phyloP scores from a whole-genome alignment of 2,888 invertebrate species.

The Drosophila paranaensis region DNA sequence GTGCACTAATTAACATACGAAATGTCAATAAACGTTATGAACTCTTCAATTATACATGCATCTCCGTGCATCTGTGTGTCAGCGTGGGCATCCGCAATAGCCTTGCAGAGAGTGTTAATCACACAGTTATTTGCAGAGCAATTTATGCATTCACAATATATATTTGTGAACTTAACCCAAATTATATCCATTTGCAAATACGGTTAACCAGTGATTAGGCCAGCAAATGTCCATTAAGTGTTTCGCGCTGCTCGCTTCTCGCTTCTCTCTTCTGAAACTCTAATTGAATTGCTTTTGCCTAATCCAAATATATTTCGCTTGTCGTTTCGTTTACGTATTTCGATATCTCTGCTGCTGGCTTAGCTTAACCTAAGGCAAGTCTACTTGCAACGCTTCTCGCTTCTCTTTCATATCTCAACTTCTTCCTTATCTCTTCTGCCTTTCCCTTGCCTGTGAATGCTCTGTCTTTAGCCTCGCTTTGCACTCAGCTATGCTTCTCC shows the following conservation, averaged over 20 bases:
- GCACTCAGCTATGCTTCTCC: too few species aligned
- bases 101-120: constrained; percentile 4
- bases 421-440: neutral
- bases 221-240: neutral
- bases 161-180: neutral
- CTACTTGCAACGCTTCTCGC: neutral
- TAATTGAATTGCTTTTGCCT: neutral
- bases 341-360: too few species aligned
- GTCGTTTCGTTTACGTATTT: neutral
- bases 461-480: too few species aligned
- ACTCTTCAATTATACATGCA: constrained; percentile 12
- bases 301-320: neutral
- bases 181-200: neutral
- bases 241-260: too few species aligned
- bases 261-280: neutral
- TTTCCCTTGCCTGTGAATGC: too few species aligned
- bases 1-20: constrained; percentile 36
- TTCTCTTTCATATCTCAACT: neutral
- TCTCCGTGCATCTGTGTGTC: neutral
- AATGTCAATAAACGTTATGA: constrained; percentile 12
- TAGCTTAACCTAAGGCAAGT: too few species aligned
- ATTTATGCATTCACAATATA: neutral
- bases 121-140: neutral
- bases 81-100: neutral
- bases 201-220: neutral